Evolutionary conservation across 2,888 invertebrate genomes (phyloP).

Genomic region (Vandiemenella viatica): DNA sequence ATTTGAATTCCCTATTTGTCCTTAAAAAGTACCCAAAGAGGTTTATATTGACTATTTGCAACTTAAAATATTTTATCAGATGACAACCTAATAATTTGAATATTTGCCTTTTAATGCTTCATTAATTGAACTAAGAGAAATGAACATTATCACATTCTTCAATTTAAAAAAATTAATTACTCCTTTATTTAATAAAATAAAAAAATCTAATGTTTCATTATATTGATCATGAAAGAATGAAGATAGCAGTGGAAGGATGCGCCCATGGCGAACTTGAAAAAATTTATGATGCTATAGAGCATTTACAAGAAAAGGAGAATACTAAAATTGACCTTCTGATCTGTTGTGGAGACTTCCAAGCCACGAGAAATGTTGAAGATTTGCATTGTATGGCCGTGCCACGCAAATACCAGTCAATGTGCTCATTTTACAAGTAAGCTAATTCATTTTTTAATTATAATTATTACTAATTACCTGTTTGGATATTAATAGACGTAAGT

Average conservation of each 20-base stretch:
- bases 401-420: slow-evolving; percentile 73
- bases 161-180: too few relatives aligned
- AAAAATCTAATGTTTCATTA: too few relatives aligned
- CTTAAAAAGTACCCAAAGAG: too few relatives aligned
- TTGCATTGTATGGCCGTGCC: slow-evolving; percentile 92
- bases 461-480: not conserved
- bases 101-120: too few relatives aligned
- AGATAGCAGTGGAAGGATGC: slow-evolving; percentile 92
- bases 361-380: slow-evolving; percentile 79
- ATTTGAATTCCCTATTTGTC: too few relatives aligned
- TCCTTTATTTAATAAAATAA: too few relatives aligned
- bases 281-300: slow-evolving; percentile 74
- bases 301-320: slow-evolving; percentile 54
- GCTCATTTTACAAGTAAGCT: slow-evolving; percentile 84
- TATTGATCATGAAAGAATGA: slow-evolving; percentile 47
- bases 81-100: too few relatives aligned
- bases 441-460: not conserved
- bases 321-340: slow-evolving; percentile 80
- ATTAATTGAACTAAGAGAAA: too few relatives aligned
- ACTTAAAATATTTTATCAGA: too few relatives aligned
- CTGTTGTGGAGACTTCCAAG: slow-evolving; percentile 97
- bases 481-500: too few relatives aligned
- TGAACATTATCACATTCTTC: too few relatives aligned
- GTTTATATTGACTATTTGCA: too few relatives aligned
- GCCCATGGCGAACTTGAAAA: slow-evolving; percentile 94